Evolutionary conservation across 64 coral and sea anemone species (phyloP).

Genomic region (Porites lutea): DNA sequence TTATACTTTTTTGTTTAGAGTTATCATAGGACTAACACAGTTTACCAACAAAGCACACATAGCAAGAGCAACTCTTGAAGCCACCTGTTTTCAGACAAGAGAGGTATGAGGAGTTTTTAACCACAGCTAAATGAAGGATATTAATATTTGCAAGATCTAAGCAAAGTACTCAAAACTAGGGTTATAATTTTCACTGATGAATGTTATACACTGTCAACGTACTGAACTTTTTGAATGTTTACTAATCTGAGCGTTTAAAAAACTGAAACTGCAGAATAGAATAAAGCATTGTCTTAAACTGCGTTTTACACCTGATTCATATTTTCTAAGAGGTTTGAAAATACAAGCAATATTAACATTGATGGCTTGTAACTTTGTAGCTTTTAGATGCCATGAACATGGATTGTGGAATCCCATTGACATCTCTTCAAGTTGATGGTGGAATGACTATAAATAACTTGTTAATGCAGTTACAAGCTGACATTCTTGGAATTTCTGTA

Average conservation of each 20-base stretch:
- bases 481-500: constrained; percentile 96
- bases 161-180: too few relatives aligned
- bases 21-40: constrained; percentile 96
- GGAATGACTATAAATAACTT: constrained; percentile 96
- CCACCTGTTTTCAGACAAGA: constrained; percentile 90
- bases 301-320: too few relatives aligned
- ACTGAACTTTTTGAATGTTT: too few relatives aligned
- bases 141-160: too few relatives aligned
- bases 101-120: constrained; percentile 47
- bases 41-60: constrained; percentile 98
- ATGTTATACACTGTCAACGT: too few relatives aligned
- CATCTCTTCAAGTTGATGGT: constrained; percentile 93
- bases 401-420: constrained; percentile 94
- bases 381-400: constrained; percentile 99
- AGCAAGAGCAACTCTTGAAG: constrained; percentile 93
- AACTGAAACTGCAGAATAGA: too few relatives aligned
- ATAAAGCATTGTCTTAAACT: too few relatives aligned
- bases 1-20: constrained; percentile 35
- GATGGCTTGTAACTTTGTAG: not conserved
- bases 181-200: too few relatives aligned
- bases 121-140: too few relatives aligned
- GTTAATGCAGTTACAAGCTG: constrained; percentile 97
- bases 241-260: too few relatives aligned
- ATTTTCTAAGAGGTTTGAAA: too few relatives aligned
- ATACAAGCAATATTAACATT: too few relatives aligned